phyloP scores from a whole-genome alignment of 2,888 invertebrate genomes.

The Ophion ventricosus region DNA sequence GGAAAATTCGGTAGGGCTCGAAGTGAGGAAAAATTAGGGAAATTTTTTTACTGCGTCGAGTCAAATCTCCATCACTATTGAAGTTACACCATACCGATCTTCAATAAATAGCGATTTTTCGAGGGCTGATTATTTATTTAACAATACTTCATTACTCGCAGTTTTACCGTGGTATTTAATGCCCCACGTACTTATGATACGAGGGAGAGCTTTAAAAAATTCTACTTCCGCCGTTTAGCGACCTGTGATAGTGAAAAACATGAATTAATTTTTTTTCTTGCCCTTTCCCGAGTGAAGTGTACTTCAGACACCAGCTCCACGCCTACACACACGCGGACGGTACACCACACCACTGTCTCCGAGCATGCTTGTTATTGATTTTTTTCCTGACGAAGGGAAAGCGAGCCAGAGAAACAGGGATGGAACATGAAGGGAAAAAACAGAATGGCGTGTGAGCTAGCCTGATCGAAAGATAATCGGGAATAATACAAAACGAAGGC shows the following conservation, averaged over 20 bases:
- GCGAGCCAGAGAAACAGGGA: conserved; percentile 53
- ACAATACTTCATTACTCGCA: no score
- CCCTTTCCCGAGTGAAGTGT: conserved; percentile 30
- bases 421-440: conserved; percentile 40
- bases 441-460: conserved; percentile 27
- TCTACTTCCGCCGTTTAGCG: conserved; percentile 21
- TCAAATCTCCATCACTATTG: no score
- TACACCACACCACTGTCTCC: conserved; percentile 45
- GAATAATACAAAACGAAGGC: not conserved
- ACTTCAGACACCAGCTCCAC: conserved; percentile 51
- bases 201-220: not conserved
- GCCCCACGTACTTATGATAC: no score
- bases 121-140: no score
- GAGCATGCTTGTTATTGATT: conserved; percentile 82
- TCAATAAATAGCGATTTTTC: no score
- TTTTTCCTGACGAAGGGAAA: conserved; percentile 75
- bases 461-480: not conserved
- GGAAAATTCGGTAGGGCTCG: no score
- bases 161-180: no score
- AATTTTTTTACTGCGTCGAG: no score
- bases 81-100: no score
- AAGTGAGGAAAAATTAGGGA: no score
- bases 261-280: not conserved
- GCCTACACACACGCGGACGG: conserved; percentile 17
- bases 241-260: conserved; percentile 1